A percentile compares a stretch with the other conserved stretches of the same genome.
Evolutionary conservation across 2,113 vertebrate species (phyloP).

Genomic region (Grammomys dolichurus): DNA sequence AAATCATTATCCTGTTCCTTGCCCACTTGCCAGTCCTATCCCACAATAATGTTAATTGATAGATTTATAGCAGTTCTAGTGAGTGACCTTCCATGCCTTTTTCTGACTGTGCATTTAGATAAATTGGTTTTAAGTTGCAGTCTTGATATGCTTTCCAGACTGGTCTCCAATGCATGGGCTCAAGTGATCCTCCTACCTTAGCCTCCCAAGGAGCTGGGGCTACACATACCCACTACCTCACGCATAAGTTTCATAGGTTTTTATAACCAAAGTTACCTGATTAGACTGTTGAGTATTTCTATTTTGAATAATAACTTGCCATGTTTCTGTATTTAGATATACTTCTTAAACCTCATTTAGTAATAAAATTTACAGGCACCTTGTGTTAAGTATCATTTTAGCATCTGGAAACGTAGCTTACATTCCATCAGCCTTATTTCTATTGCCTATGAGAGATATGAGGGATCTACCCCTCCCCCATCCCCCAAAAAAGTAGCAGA

Average conservation of each 20-base stretch:
- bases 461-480: neutral
- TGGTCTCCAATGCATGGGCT: neutral
- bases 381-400: neutral
- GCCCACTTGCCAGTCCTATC: neutral
- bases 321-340: neutral
- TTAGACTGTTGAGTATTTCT: neutral
- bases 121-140: neutral
- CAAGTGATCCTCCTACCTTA: too few relatives aligned
- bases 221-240: neutral
- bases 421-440: neutral
- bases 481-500: neutral
- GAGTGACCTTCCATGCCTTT: neutral
- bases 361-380: neutral
- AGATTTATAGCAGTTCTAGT: neutral
- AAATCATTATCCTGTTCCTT: neutral
- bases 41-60: neutral
- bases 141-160: neutral
- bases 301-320: neutral
- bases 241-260: neutral
- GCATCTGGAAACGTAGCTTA: neutral
- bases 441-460: neutral
- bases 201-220: neutral
- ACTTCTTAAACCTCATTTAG: neutral
- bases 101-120: neutral
- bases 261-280: neutral